A percentile compares a stretch with the other conserved stretches of the same genome.
phyloP scores from a whole-genome alignment of 2,888 invertebrate species.

The Scrobipalpa atriplicella region DNA sequence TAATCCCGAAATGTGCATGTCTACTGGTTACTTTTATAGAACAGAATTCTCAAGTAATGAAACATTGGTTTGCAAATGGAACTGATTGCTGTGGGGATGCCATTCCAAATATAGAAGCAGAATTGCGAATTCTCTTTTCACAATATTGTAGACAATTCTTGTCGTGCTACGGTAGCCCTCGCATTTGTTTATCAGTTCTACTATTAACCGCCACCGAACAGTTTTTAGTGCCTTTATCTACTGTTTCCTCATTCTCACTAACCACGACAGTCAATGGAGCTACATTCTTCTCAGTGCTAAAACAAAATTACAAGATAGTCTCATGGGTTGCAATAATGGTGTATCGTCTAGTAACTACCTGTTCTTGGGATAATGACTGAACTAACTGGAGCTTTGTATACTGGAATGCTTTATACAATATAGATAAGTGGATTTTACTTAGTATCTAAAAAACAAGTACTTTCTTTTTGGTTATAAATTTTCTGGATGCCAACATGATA shows the following conservation, averaged over 20 bases:
- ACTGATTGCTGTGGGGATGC: slow-evolving; percentile 13
- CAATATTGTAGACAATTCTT: slow-evolving; percentile 17
- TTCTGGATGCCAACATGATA: background rate
- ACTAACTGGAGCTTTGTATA: slow-evolving; percentile 62
- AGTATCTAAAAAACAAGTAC: background rate
- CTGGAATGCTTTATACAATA: slow-evolving; percentile 16
- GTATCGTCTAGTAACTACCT: slow-evolving; percentile 54
- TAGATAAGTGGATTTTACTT: slow-evolving; percentile 21
- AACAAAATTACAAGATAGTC: slow-evolving; percentile 56
- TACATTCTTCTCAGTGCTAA: slow-evolving; percentile 48
- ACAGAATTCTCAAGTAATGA: slow-evolving; percentile 11
- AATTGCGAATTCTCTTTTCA: slow-evolving; percentile 18
- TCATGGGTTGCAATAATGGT: slow-evolving; percentile 45
- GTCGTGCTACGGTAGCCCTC: slow-evolving; percentile 7
- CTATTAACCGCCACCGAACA: slow-evolving; percentile 27
- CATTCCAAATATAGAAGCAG: slow-evolving; percentile 20
- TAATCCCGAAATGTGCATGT: too few relatives aligned
- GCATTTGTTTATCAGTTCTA: slow-evolving; percentile 23
- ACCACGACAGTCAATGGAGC: slow-evolving; percentile 49
- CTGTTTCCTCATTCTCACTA: slow-evolving; percentile 40
- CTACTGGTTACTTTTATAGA: background rate
- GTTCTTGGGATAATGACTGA: slow-evolving; percentile 67
- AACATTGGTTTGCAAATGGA: slow-evolving; percentile 17
- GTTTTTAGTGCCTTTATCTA: slow-evolving; percentile 35
- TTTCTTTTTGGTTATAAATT: background rate